Evolutionary conservation across 1,140 invertebrate genomes (phyloP), one percentile per base, ranked within the genome.

Genomic region (Saccostrea glomerata): DNA sequence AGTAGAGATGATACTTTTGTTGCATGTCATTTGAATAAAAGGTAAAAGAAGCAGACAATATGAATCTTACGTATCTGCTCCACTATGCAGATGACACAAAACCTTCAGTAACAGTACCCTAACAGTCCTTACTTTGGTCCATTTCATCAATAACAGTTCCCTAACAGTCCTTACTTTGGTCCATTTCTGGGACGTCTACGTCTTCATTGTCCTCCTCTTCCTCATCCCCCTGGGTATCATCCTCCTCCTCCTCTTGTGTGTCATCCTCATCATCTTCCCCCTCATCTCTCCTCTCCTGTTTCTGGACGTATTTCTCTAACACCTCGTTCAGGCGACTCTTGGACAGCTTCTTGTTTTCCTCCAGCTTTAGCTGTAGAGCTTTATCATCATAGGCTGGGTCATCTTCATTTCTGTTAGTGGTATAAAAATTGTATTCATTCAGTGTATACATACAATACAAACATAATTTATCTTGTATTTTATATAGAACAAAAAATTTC

Each of bases 301-400:
- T 84, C 47, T 54, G 17, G 5, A 84, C 82, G 25, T 47, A 83
- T 63, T 84, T 87, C 86, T 86, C 63, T 25, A 86, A 17, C 23
- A 95, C 94, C 85, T 93, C 89, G 23, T 94, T 92, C 86, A 95
- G 87, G 25, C 92, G 92, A 12, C 60, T 87, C 82, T 90, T 92
- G 15, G 87, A 92, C 11, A 84, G 36, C 55, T 92, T 92, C 82
- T 88, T 91, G 82, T 94, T 94, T 36, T 90, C 73, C 11, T 94
- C 92, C 82, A 95, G 88, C 84, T 92, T 93, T 58, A 87, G 88
- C 85, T 91, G 91, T 70, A 95, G 84, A 17, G 92, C 91, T 40
- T 73, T 54, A 82, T 95, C 92, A 87, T 84, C 89, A 47, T 92
- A 58, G 13, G 94, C 94, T 23, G 94, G 94, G 84, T 95, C 94